phyloP scores from a whole-genome alignment of 2,797 vertebrate genomes.

The Labeo calbasu region DNA sequence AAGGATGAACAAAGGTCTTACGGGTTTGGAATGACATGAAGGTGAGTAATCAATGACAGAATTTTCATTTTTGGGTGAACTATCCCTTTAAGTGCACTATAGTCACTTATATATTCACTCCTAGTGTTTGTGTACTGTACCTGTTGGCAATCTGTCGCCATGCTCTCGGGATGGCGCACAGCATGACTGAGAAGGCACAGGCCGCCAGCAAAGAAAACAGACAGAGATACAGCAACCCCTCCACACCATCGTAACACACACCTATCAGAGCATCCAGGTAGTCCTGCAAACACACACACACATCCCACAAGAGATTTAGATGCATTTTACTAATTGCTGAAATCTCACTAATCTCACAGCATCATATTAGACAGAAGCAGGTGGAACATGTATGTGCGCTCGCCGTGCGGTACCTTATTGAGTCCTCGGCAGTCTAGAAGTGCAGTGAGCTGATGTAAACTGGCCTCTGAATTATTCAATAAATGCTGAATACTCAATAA shows the following conservation, averaged over 20 bases:
- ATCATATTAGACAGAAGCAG: constrained; percentile 11
- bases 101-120: not conserved
- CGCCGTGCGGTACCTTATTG: constrained; percentile 85
- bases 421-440: constrained; percentile 94
- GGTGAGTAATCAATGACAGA: too few relatives aligned
- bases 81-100: not conserved
- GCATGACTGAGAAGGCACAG: constrained; percentile 87
- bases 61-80: not conserved
- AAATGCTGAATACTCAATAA: constrained; percentile 87
- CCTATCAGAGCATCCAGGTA: constrained; percentile 93
- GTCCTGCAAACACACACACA: constrained; percentile 78
- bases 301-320: constrained; percentile 36
- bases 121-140: constrained; percentile 65
- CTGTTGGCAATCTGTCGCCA: constrained; percentile 85
- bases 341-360: not conserved
- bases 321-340: constrained; percentile 3
- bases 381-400: not conserved
- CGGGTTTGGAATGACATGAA: not conserved
- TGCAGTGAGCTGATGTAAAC: constrained; percentile 93
- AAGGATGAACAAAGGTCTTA: not conserved
- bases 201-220: constrained; percentile 91
- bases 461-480: constrained; percentile 89
- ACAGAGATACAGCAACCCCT: constrained; percentile 91
- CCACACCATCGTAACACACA: constrained; percentile 92
- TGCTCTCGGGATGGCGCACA: constrained; percentile 84